Evolutionary conservation across 2,113 vertebrate species (phyloP).

Genomic region (Butorides virescens): DNA sequence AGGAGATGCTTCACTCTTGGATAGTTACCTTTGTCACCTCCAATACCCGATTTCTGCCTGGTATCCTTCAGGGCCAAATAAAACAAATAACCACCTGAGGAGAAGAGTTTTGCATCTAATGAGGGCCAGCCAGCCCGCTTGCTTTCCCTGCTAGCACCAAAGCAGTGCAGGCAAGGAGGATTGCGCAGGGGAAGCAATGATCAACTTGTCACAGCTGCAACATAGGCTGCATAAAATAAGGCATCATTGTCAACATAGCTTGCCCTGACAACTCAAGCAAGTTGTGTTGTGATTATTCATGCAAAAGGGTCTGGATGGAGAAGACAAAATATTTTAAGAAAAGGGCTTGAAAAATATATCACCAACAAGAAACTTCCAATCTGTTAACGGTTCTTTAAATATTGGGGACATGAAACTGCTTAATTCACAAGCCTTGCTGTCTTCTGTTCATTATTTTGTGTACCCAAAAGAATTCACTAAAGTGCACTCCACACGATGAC

Average conservation of each 20-base stretch:
- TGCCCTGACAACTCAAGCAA: conserved; percentile 20
- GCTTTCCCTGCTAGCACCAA: neutral
- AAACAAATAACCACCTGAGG: neutral
- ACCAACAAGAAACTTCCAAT: conserved; percentile 34
- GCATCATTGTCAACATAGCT: neutral
- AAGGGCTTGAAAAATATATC: conserved; percentile 6
- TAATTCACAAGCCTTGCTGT: conserved; percentile 48
- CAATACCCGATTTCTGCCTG: rapidly evolving
- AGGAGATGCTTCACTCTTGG: neutral
- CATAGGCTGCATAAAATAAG: neutral
- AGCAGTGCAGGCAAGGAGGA: neutral
- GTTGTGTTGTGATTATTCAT: conserved; percentile 17
- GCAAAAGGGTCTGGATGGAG: neutral
- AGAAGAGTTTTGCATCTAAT: neutral
- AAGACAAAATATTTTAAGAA: conserved; percentile 56
- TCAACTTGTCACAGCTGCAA: conserved; percentile 27
- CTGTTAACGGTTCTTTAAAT: conserved; percentile 23
- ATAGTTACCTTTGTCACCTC: neutral
- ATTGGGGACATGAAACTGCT: conserved; percentile 2
- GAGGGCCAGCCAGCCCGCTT: neutral
- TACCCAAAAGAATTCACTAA: conserved; percentile 71
- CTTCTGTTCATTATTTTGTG: conserved; percentile 69
- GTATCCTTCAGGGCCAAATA: neutral
- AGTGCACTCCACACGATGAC: conserved; percentile 65
- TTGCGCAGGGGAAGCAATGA: neutral